Evolutionary conservation across 37 sponge, comb jelly and placozoan species (phyloP), one percentile per base, ranked within the genome.

Genomic region (Eunapius fragilis): DNA sequence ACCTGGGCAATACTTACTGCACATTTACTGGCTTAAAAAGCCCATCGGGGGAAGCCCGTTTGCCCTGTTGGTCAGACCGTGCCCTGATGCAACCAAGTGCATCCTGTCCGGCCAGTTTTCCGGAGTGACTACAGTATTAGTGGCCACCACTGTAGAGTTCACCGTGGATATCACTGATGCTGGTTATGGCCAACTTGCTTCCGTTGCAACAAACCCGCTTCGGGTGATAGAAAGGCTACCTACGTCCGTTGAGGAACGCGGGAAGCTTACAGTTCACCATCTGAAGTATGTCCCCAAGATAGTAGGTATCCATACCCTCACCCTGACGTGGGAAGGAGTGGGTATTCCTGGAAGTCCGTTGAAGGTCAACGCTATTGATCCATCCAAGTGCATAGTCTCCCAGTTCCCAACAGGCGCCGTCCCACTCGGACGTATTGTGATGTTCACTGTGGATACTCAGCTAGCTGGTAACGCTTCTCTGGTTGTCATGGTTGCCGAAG

Each of bases 271-370:
- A 68, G 24, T 78, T 0, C 79, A 87, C 25, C 90, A 90, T 80
- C 72, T 89, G 11, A 80, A 86, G 45, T 84, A 90, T 67, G 84
- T 70, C 37, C 87, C 92, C 26, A 81, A 81, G 2, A 31, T 81
- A 6, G 85, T 92, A 25, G 96, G 96, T 30, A 72, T 77, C 25
- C 88, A 95, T 68, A 68, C 75, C 0, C 78, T 92, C 2, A 79
- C 81, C 9, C 72, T 92, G 27, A 74, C 67, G 5, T 92, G 87
- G 84, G 88, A 76, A 24, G 86, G 69, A 19, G 70, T 37, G 24
- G 69, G 80, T 12, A 84, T 94, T 41, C 90, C 93, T 24, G 86
- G 84, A 12, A 89, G 93, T 75, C 97, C 97, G 0, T 92, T 94
- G 37, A 74, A 86, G 14, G 72, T 96, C 78, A 89, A 87, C 74